Evolutionary conservation across 2,888 invertebrate genomes (phyloP).

Genomic region (Leptopilina myrica): DNA sequence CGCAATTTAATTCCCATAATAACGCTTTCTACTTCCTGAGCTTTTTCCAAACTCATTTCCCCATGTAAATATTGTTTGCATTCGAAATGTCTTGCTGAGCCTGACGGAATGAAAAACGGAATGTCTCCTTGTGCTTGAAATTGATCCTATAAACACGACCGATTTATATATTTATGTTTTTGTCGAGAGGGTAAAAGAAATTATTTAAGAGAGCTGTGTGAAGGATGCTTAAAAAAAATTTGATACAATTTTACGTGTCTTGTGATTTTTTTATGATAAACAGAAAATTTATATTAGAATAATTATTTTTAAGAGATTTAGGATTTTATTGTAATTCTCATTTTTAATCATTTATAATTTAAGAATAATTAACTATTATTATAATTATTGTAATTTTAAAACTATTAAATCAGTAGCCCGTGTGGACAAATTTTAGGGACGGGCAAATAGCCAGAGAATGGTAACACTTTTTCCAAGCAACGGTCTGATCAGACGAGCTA

Average conservation of each 20-base stretch:
- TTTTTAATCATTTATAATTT: too few relatives aligned
- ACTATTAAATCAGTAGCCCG: too few relatives aligned
- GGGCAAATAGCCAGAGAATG: too few relatives aligned
- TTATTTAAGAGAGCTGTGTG: neutral
- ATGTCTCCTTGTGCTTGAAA: neutral
- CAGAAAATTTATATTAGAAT: too few relatives aligned
- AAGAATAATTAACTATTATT: too few relatives aligned
- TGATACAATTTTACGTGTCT: neutral
- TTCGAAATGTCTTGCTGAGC: slow-evolving; percentile 48
- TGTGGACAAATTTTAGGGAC: too few relatives aligned
- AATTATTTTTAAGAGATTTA: too few relatives aligned
- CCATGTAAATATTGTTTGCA: slow-evolving; percentile 74
- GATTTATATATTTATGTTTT: neutral
- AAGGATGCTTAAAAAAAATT: too few relatives aligned
- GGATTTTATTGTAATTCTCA: too few relatives aligned
- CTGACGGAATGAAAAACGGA: slow-evolving; percentile 45
- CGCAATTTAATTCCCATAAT: slow-evolving; percentile 43
- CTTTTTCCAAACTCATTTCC: slow-evolving; percentile 72
- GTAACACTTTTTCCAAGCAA: too few relatives aligned
- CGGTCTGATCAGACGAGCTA: too few relatives aligned
- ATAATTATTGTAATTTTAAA: too few relatives aligned
- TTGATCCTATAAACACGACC: neutral
- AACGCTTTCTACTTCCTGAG: slow-evolving; percentile 61
- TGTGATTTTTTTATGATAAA: neutral
- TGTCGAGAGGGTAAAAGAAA: neutral